Conservation (phyloP, 2,797 vertebrate genomes). For the Brachyalestes nurse region DNA sequence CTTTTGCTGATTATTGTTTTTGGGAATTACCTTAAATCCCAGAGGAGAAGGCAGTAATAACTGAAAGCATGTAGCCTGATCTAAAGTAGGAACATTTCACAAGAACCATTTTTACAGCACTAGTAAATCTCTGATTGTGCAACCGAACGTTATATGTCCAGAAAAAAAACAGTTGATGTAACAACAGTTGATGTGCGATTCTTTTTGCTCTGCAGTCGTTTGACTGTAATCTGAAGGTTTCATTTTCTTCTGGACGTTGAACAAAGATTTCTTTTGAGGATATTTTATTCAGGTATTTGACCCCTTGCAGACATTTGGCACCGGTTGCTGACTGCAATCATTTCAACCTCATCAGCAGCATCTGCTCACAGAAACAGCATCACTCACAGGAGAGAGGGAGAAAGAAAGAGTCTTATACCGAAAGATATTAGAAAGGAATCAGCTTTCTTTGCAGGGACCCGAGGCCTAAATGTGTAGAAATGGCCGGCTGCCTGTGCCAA, state of each 20-base stretch:
- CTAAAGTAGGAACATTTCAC: conserved; percentile 1
- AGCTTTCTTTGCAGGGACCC: not conserved
- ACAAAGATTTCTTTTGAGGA: conserved; percentile 53
- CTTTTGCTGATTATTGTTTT: conserved; percentile 12
- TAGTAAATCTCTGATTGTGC: not conserved
- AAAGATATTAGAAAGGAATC: conserved; percentile 14
- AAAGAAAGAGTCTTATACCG: not conserved
- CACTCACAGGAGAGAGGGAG: not conserved
- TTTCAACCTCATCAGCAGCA: conserved; percentile 51
- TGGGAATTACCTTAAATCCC: not conserved
- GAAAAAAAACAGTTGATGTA: not conserved
- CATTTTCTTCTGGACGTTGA: conserved; percentile 34
- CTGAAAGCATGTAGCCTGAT: not conserved
- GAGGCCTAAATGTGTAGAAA: too few relatives aligned
- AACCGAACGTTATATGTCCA: not conserved
- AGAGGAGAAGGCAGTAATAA: conserved; percentile 4
- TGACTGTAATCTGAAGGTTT: conserved; percentile 25
- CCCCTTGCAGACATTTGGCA: conserved; percentile 53
- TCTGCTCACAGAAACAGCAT: conserved; percentile 29
- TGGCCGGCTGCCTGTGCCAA: too few relatives aligned
- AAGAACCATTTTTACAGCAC: not conserved
- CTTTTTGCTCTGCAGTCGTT: conserved; percentile 35
- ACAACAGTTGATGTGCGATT: conserved; percentile 16
- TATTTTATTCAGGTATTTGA: conserved; percentile 58
- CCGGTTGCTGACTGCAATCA: conserved; percentile 44